Percentiles rank a stretch among this genome's conserved stretches.
Evolutionary conservation across 2,888 invertebrate genomes (phyloP).

Genomic region (Ophion costatus): DNA sequence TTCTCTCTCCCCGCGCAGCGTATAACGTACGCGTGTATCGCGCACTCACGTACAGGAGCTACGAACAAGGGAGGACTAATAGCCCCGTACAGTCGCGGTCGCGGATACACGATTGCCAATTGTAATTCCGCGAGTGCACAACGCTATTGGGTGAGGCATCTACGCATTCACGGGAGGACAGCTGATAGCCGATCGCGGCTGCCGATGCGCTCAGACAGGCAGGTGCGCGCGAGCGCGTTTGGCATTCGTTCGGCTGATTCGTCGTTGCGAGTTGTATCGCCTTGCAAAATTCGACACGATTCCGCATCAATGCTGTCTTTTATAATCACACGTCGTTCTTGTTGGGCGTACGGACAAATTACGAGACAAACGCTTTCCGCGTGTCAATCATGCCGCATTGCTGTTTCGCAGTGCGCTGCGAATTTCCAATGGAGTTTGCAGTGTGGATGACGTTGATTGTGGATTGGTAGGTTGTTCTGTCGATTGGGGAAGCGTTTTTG

Average conservation of each 20-base stretch:
- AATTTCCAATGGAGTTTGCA: background rate
- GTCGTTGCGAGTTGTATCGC: conserved; percentile 7
- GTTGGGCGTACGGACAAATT: background rate
- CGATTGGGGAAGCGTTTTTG: too few species aligned
- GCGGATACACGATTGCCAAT: conserved; percentile 41
- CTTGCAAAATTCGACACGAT: conserved; percentile 14
- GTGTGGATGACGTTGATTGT: background rate
- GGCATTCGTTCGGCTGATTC: conserved; percentile 31
- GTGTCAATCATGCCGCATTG: background rate
- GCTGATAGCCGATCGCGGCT: conserved; percentile 49
- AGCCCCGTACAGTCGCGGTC: conserved; percentile 24
- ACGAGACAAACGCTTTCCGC: background rate
- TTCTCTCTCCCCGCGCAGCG: background rate
- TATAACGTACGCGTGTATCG: background rate
- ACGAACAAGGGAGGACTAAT: conserved; percentile 24
- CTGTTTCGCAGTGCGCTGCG: background rate
- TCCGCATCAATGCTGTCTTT: conserved; percentile 3
- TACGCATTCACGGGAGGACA: conserved; percentile 53
- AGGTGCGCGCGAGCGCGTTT: conserved; percentile 25
- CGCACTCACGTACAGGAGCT: conserved; percentile 18
- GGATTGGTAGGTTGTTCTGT: background rate
- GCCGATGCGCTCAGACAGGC: conserved; percentile 19
- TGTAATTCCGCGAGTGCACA: conserved; percentile 52
- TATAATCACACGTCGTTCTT: background rate
- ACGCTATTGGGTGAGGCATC: conserved; percentile 55